Conservation (phyloP, 2,888 invertebrate species). For the Uloborus plumipes region DNA sequence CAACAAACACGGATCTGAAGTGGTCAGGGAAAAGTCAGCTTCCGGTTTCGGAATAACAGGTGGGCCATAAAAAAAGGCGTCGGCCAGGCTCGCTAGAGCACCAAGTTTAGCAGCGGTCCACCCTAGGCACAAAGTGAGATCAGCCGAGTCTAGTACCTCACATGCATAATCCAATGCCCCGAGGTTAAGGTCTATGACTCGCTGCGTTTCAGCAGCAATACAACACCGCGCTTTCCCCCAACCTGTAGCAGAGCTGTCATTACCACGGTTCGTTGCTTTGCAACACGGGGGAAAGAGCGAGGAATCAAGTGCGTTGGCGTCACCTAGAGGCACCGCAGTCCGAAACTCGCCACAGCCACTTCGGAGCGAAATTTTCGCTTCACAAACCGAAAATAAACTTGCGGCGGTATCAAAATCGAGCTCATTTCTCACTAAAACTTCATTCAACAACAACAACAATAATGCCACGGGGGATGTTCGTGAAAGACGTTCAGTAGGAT, state of each 20-base stretch:
- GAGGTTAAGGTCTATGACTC: constrained; percentile 62
- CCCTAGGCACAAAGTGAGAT: constrained; percentile 37
- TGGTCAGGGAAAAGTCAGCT: constrained; percentile 38
- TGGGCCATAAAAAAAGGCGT: constrained; percentile 56
- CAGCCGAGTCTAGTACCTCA: constrained; percentile 46
- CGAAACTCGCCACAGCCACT: constrained; percentile 14
- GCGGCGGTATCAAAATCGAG: too few relatives aligned
- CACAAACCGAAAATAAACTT: too few relatives aligned
- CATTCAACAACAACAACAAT: too few relatives aligned
- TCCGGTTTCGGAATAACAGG: constrained; percentile 58
- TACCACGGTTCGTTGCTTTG: constrained; percentile 59
- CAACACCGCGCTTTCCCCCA: constrained; percentile 48
- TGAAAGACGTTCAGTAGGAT: too few relatives aligned
- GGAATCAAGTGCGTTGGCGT: constrained; percentile 55
- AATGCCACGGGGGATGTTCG: too few relatives aligned
- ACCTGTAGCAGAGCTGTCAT: constrained; percentile 55
- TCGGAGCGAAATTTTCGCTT: not conserved
- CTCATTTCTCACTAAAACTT: too few relatives aligned
- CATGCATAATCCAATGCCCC: constrained; percentile 55
- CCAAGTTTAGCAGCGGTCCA: constrained; percentile 51
- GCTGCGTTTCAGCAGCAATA: constrained; percentile 41
- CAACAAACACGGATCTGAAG: constrained; percentile 44
- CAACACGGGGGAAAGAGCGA: constrained; percentile 39
- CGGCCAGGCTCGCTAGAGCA: constrained; percentile 27
- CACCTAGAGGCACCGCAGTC: constrained; percentile 42